Evolutionary conservation across 1,140 invertebrate genomes (phyloP).

Genomic region (Tetragnatha versicolor): DNA sequence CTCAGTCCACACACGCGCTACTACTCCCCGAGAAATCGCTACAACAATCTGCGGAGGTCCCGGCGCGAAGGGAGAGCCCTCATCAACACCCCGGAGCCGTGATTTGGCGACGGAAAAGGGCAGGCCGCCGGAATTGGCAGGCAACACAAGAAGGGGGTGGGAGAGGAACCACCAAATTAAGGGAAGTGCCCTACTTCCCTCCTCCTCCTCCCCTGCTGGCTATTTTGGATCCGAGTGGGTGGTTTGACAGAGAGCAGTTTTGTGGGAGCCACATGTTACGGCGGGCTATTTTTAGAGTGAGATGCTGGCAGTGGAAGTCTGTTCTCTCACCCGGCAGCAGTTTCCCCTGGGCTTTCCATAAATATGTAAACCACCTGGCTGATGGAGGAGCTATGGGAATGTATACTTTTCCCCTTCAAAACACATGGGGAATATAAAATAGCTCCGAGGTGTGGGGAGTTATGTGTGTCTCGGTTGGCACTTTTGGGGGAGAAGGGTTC

Average conservation of each 20-base stretch:
- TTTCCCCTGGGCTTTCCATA: conserved; percentile 38
- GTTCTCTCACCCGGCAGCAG: background rate
- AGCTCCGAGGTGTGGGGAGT: too few species aligned
- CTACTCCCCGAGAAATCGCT: too few species aligned
- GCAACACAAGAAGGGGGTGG: background rate
- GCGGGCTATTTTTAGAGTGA: conserved; percentile 43
- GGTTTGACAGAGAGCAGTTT: conserved; percentile 50
- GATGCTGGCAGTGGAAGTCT: conserved; percentile 17
- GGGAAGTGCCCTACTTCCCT: conserved; percentile 50
- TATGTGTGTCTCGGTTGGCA: too few species aligned
- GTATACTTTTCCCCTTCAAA: too few species aligned
- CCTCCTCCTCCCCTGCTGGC: conserved; percentile 4
- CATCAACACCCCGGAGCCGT: background rate
- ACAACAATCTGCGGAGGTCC: too few species aligned
- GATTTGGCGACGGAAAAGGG: conserved; percentile 44
- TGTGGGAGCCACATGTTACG: conserved; percentile 31
- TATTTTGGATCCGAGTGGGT: conserved; percentile 51
- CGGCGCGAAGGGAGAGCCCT: background rate
- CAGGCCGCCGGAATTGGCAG: conserved; percentile 49
- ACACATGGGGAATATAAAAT: too few species aligned
- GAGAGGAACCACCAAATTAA: conserved; percentile 43
- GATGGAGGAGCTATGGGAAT: background rate
- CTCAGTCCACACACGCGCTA: background rate
- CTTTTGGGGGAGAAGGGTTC: too few species aligned
- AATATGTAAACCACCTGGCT: conserved; percentile 53